Evolutionary conservation across 64 coral and sea anemone species (phyloP).

Genomic region (Porites lutea): DNA sequence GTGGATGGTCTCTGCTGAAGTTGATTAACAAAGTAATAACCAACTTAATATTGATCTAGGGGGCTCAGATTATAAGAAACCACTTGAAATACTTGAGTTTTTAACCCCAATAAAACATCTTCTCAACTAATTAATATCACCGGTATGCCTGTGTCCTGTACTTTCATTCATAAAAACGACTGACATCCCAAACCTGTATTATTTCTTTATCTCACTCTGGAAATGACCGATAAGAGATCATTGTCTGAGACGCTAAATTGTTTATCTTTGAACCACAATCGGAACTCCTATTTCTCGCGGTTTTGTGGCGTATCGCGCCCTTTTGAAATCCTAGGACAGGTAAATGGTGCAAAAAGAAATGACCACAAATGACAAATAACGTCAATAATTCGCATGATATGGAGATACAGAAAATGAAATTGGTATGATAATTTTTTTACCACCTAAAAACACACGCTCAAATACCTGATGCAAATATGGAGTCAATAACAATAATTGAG

Average conservation of each 20-base stretch:
- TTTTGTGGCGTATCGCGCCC: background rate
- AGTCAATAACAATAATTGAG: too few species aligned
- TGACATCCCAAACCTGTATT: background rate
- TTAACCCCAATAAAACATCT: constrained; percentile 17
- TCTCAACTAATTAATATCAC: constrained; percentile 47
- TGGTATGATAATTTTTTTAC: background rate
- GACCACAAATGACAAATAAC: background rate
- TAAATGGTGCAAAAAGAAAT: background rate
- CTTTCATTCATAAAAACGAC: background rate
- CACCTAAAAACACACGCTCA: too few species aligned
- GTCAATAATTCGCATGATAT: background rate
- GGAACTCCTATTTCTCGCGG: background rate
- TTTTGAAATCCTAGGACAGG: background rate
- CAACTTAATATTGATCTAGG: background rate
- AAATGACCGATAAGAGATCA: constrained; percentile 47
- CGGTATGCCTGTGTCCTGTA: background rate
- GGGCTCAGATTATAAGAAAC: background rate
- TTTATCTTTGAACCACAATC: constrained; percentile 18
- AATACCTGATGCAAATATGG: too few species aligned
- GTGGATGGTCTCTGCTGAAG: background rate
- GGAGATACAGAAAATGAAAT: background rate
- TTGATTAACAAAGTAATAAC: background rate
- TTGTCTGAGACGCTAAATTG: constrained; percentile 19
- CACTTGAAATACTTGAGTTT: background rate
- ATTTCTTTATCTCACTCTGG: constrained; percentile 30